phyloP scores from a whole-genome alignment of 2,113 vertebrate species.

The Zosterops lateralis region DNA sequence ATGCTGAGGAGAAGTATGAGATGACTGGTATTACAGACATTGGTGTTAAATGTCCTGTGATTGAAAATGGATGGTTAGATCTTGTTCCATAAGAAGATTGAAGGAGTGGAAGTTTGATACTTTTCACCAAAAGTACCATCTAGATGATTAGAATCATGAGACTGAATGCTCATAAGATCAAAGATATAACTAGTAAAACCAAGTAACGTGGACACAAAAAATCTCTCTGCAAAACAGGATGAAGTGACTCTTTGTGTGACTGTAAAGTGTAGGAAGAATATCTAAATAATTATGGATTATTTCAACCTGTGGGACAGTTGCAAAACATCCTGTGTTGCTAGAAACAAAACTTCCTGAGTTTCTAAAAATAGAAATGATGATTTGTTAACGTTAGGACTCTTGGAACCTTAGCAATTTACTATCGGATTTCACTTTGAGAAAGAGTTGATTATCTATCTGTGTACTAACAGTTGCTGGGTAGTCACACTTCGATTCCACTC shows the following conservation, averaged over 20 bases:
- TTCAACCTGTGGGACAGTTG: neutral
- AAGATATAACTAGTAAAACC: neutral
- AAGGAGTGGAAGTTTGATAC: neutral
- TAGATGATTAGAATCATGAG: neutral
- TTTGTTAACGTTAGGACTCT: neutral
- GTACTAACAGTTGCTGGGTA: neutral
- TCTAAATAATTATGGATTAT: neutral
- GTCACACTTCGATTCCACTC: neutral
- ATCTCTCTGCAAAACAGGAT: slow-evolving; percentile 4
- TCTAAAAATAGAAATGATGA: neutral
- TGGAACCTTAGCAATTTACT: neutral
- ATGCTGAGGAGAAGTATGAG: neutral
- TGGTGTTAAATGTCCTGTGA: neutral
- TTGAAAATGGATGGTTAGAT: neutral
- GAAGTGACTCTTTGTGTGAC: neutral
- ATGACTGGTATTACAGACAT: neutral
- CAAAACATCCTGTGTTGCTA: slow-evolving; percentile 19
- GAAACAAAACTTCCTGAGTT: slow-evolving; percentile 29
- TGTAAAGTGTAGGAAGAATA: slow-evolving; percentile 24
- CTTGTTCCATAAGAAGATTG: neutral
- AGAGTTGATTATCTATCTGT: neutral
- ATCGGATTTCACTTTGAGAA: neutral
- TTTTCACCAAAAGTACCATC: neutral
- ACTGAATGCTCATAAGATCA: neutral
- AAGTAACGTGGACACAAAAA: neutral